Conservation (phyloP, 1,140 invertebrate species). For the Sarcophaga peregrina region DNA sequence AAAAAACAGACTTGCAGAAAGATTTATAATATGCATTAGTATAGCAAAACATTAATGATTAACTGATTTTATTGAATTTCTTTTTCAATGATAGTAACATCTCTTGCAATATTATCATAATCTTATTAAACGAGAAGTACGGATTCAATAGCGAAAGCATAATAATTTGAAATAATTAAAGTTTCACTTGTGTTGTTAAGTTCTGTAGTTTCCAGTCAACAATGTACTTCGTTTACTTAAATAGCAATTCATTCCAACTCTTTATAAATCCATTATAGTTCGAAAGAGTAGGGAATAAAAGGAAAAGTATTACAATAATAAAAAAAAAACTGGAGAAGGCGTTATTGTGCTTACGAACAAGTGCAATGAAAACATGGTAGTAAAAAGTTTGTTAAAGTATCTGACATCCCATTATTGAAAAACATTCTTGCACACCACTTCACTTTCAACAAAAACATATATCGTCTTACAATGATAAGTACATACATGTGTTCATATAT, state of each 20-base stretch:
- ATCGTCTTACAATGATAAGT: background rate
- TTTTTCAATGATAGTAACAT: too few relatives aligned
- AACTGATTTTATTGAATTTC: too few relatives aligned
- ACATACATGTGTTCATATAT: background rate
- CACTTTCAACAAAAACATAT: background rate
- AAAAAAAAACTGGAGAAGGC: background rate
- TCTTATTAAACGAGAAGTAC: too few relatives aligned
- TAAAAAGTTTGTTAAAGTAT: constrained; percentile 30
- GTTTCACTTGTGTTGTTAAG: constrained; percentile 14
- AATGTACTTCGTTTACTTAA: background rate
- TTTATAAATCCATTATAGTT: constrained; percentile 16
- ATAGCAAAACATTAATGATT: too few relatives aligned
- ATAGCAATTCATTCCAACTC: constrained; percentile 5
- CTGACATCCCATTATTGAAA: constrained; percentile 24
- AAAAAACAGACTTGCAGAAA: too few relatives aligned
- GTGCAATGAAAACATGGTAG: constrained; percentile 26
- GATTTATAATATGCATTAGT: too few relatives aligned
- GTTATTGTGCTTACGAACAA: constrained; percentile 6
- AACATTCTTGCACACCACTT: constrained; percentile 1
- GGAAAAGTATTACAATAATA: background rate
- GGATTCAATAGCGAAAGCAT: too few relatives aligned
- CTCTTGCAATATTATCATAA: too few relatives aligned
- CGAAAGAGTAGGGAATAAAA: background rate
- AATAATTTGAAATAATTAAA: background rate
- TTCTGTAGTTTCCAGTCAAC: background rate